Base-by-base conservation (phyloP, 1,140 invertebrate species). In the Heliconius eleuchia region DNA sequence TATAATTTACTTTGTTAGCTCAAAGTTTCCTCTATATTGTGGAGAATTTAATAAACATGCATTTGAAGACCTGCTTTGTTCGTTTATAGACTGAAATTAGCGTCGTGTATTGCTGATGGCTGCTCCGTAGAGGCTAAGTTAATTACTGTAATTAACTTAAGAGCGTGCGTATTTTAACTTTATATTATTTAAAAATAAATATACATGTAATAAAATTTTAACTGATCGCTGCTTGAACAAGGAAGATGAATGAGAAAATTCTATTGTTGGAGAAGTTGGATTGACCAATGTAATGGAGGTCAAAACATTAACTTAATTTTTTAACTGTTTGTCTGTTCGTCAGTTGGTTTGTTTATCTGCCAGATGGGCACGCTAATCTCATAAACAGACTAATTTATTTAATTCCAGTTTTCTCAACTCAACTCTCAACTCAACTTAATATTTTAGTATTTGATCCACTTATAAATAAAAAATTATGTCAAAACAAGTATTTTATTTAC, bases 1-100 rank as follows among this genome's bases (percentile, higher is more conserved):
- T 72, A 73, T 39, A 78, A 73, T 78, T 78, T 73, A 78, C 34
- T 73, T 55, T 73, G 76, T 78, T 73, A 50, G 57, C 30, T 42
- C 60, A 46, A 42, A 23, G 23, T 46, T 66, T 5, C 30, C 60
- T 70, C 37, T 71, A 46, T 23, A 76, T 50, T 71, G 55, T 76
- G 46, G 73, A n/a, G 60, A 66, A 66, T 66, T 66, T 66, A 66
- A 66, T 66, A 66, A 66, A 66, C 60, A 66, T 66, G 60, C 60
- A 66, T 66, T 66, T 66, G 60, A 66, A 66, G 60, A 66, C 60
- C 60, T 66, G 60, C 60, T 66, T 66, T 66, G 60, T 66, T 66
- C 60, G 60, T 9, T n/a, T 13, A 16, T 66, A 66, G 27, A 66
- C 60, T 30, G 60, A 66, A 66, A 66, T 66, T 66, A 66, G 11